Evolutionary conservation across 2,797 vertebrate species (phyloP).

Genomic region (Gastrophryne carolinensis): DNA sequence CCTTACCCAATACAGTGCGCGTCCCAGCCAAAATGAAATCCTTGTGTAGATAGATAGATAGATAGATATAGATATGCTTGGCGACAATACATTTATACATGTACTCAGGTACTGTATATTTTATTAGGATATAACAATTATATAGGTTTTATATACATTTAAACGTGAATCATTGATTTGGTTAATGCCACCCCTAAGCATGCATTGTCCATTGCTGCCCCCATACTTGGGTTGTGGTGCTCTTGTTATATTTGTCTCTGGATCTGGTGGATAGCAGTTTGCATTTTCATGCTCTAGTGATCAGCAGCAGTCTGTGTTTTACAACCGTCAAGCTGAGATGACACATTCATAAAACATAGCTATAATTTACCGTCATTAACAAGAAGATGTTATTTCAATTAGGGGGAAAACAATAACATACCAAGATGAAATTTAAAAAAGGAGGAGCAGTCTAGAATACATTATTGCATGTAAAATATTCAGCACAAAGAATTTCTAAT

Average conservation of each 20-base stretch:
- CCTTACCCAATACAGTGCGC: too few relatives aligned
- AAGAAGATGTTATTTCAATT: constrained; percentile 70
- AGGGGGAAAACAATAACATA: constrained; percentile 64
- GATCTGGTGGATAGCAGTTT: constrained; percentile 28
- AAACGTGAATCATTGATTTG: too few relatives aligned
- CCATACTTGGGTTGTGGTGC: not conserved
- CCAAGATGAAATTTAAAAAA: constrained; percentile 66
- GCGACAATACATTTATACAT: too few relatives aligned
- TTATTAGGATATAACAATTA: too few relatives aligned
- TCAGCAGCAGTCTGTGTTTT: constrained; percentile 45
- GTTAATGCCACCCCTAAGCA: too few relatives aligned
- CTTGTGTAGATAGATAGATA: too few relatives aligned
- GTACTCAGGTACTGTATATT: too few relatives aligned
- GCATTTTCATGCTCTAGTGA: constrained; percentile 52
- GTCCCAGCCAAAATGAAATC: too few relatives aligned
- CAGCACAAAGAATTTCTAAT: constrained; percentile 69
- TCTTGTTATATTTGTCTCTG: not conserved
- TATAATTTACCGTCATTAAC: constrained; percentile 67
- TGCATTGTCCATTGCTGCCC: too few relatives aligned
- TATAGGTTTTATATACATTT: too few relatives aligned
- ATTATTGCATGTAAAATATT: constrained; percentile 68
- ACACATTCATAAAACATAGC: constrained; percentile 59
- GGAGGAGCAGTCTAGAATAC: constrained; percentile 66
- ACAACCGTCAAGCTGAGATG: constrained; percentile 51
- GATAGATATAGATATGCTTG: too few relatives aligned